Evolutionary conservation across 1,140 invertebrate species (phyloP).

Genomic region (Drosophila kepulauana): DNA sequence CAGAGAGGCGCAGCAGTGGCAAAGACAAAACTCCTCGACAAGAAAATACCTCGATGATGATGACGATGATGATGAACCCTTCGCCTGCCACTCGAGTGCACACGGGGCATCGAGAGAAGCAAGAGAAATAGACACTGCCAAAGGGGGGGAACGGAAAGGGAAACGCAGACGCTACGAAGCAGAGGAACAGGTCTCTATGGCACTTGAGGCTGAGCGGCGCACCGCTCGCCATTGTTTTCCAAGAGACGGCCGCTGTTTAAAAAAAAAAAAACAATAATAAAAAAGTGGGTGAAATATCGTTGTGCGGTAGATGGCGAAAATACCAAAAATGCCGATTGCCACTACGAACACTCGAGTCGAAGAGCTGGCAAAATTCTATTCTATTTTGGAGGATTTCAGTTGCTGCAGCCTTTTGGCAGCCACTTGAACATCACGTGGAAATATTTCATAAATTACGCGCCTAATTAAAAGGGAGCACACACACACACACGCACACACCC

Average conservation of each 20-base stretch:
- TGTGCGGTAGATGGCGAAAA: conserved; percentile 20
- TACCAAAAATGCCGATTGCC: conserved; percentile 43
- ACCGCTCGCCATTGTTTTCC: conserved; percentile 53
- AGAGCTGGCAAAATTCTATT: conserved; percentile 10
- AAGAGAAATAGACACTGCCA: conserved; percentile 13
- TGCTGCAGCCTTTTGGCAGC: conserved; percentile 63
- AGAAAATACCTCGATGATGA: conserved; percentile 74
- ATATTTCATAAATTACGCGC: conserved; percentile 80
- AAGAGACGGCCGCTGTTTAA: conserved; percentile 46
- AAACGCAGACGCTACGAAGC: background rate
- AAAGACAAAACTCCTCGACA: conserved; percentile 77
- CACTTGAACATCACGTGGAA: conserved; percentile 73
- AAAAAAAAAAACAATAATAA: background rate
- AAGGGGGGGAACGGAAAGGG: background rate
- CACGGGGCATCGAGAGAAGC: conserved; percentile 40
- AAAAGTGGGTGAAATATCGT: conserved; percentile 71
- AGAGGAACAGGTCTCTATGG: conserved; percentile 39
- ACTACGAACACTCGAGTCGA: conserved; percentile 23
- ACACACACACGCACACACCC: background rate
- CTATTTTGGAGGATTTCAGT: conserved; percentile 58
- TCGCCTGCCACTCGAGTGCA: conserved; percentile 69
- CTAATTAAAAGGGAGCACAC: conserved; percentile 67
- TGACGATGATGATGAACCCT: conserved; percentile 70
- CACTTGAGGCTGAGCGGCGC: conserved; percentile 54
- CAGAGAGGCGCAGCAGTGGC: conserved; percentile 7